Base-by-base conservation (phyloP, 2,888 invertebrate species). In the Hypomecis atomaria region DNA sequence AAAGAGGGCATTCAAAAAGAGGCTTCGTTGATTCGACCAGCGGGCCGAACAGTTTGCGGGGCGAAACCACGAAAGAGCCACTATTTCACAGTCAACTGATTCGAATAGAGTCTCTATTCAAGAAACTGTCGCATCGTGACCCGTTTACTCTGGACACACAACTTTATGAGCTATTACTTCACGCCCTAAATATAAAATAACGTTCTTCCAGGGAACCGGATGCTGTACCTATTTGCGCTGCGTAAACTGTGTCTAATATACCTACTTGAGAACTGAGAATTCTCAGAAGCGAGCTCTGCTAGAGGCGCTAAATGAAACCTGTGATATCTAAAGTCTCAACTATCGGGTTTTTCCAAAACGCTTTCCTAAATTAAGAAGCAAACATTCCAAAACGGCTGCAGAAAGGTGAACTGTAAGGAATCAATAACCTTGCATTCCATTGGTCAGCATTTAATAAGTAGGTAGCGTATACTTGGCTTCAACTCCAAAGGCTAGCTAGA, bases 121-220 rank as follows among this genome's bases (percentile, higher is more conserved):
- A n/a, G n/a, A n/a, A n/a, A n/a, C n/a, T 56, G 47, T 56, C 45
- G 36, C 62, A 55, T 52, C 59, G 58, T 60, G 62, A 57, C 43
- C 61, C 47, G 42, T 69, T 71, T 63, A 59, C 49, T 62, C 70
- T 73, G 65, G 56, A 65, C 66, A 70, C 62, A 71, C 66, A 65
- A 67, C 57, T 78, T 79, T 77, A 80, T 67, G 76, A 75, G 64
- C 73, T 59, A 71, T 73, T 78, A 73, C 74, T 78, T 69, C 74
- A 71, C 73, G 76, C 72, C 72, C 81, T 72, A 77, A 71, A 78
- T 79, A 74, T 64, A 50, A 66, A 66, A 59, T 65, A 67, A 58
- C 64, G 53, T 42, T 57, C 59, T 54, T 62, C 43, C 53, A 63
- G 59, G 58, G 44, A 66, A 60, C 59, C 66, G 65, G 62, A 65